Base-by-base conservation (phyloP, 2,113 vertebrate species). In the Aphyosemion australe region DNA sequence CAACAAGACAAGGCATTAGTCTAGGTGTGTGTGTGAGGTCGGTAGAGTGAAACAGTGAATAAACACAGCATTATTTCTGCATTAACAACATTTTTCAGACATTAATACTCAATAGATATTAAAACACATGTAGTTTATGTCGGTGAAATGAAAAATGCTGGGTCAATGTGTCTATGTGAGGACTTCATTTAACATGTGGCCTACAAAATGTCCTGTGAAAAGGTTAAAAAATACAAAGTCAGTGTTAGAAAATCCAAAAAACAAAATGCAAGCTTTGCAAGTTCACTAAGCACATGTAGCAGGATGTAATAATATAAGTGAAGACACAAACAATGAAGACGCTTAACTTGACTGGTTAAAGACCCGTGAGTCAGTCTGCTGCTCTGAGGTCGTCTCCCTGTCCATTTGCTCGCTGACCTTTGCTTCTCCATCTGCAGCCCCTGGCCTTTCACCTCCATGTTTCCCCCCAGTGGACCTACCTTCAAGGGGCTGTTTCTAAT, bases 341-440 rank as follows among this genome's bases (percentile, higher is more conserved):
- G 72, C 74, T 70, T 19, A 54, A 55, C 42, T 56, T 70, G 50
- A 72, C 43, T 67, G 47, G 37, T 65, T 61, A 52, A 49, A 78
- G 42, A 48, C 45, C 69, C 60, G 6, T 10, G 21, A 50, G 76
- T 78, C 74, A 81, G 62, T 48, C 26, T 69, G 61, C 47, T 47
- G 54, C 59, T 13, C 58, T 84, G 79, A 86, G 81, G 75, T 87
- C 75, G 80, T 60, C 55, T 68, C 59, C 63, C 58, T n/a, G 43
- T 71, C 54, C 67, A 76, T 74, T 76, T 61, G 65, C 58, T 75
- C 13, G 65, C 8, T 76, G 70, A 82, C 69, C 78, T 72, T 78
- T 74, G 61, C 50, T 71, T n/a, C 69, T 75, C 61, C 56, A 74
- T 66, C 61, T 34, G 62, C 67, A 79, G 75, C 71, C 74, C 69